Conservation (phyloP, 2,113 vertebrate genomes). For the Neogobius melanostomus region DNA sequence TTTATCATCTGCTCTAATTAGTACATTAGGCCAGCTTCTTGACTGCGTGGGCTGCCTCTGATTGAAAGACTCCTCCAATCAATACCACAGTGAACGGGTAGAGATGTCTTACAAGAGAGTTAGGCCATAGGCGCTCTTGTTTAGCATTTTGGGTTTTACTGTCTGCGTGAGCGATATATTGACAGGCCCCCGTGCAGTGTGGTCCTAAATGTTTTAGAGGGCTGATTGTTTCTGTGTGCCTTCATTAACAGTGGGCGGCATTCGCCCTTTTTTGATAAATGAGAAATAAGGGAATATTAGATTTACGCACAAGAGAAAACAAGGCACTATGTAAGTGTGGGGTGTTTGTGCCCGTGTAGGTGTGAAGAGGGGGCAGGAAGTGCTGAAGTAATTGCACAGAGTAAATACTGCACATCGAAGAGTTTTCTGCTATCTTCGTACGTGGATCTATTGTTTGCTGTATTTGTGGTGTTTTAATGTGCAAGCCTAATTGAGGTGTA, state of each 20-base stretch:
- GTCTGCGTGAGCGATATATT: constrained; percentile 25
- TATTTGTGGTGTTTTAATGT: too few relatives aligned
- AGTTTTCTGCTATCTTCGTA: too few relatives aligned
- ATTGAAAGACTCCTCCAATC: constrained; percentile 52
- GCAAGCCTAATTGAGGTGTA: too few relatives aligned
- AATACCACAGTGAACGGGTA: constrained; percentile 39
- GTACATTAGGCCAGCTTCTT: constrained; percentile 24
- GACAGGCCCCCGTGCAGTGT: constrained; percentile 24
- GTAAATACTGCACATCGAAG: too few relatives aligned
- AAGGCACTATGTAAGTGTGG: neutral
- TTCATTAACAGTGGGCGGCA: neutral
- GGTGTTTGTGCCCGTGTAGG: too few relatives aligned
- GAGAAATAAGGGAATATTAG: neutral
- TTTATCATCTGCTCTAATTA: constrained; percentile 53
- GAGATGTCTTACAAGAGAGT: constrained; percentile 39
- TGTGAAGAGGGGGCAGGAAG: too few relatives aligned
- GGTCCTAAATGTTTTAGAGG: constrained; percentile 43
- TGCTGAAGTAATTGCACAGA: too few relatives aligned
- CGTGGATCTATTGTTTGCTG: too few relatives aligned
- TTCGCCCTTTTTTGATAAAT: neutral
- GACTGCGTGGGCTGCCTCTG: constrained; percentile 53
- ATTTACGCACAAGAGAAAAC: neutral
- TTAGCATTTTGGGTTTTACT: constrained; percentile 24
- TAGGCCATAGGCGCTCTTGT: constrained; percentile 51
- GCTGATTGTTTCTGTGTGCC: neutral